These are phyloP conservation scores for Odontamblyopus rebecca DNA, from an alignment of 2,797 vertebrate genomes.

Conservation along the genomic window DNA sequence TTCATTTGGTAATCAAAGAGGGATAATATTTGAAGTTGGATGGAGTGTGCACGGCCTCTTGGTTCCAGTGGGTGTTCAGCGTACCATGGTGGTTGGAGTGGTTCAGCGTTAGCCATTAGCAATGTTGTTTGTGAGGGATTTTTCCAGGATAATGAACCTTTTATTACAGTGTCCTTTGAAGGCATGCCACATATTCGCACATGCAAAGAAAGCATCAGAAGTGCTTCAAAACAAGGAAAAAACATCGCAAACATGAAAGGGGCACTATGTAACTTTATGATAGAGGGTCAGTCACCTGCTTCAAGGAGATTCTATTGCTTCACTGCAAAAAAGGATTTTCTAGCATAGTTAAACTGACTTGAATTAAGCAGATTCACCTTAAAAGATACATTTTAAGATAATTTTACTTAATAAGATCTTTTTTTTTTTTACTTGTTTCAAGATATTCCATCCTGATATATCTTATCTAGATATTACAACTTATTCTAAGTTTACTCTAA, in stretches of 20 bases:
- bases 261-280: no score
- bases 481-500: no score
- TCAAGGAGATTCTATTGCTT: no score
- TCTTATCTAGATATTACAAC: no score
- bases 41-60: not conserved
- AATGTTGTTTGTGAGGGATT: not conserved
- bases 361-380: no score
- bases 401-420: no score
- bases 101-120: not conserved
- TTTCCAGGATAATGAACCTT: conserved; percentile 2
- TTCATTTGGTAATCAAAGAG: conserved; percentile 38
- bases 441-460: no score
- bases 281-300: no score
- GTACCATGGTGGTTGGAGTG: not conserved
- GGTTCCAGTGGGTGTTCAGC: not conserved
- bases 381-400: no score
- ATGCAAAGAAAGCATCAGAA: not conserved
- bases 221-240: not conserved
- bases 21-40: conserved; percentile 21
- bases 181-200: not conserved
- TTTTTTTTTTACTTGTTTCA: no score
- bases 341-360: no score
- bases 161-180: not conserved
- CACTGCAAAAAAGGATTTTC: no score
- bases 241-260: not conserved